A percentile compares a stretch with the other conserved stretches of the same genome.
These are phyloP conservation scores for Lasioglossum calceatum DNA, from an alignment of 2,888 invertebrate genomes.

Conservation along the genomic window DNA sequence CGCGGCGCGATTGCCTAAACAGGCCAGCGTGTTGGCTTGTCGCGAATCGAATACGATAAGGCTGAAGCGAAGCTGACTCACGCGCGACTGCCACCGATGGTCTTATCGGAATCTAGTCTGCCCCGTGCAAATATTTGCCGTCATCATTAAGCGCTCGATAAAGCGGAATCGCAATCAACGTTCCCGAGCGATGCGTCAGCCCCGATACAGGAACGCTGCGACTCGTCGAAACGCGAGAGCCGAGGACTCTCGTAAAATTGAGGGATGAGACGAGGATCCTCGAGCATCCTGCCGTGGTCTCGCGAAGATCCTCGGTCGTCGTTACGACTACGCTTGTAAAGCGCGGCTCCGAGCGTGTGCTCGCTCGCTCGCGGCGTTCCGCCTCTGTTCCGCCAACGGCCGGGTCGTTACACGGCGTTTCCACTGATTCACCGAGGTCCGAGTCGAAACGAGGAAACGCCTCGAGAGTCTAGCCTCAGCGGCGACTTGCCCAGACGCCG, in stretches of 20 bases:
- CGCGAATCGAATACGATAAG: constrained; percentile 30
- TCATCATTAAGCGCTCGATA: constrained; percentile 13
- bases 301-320: constrained; percentile 27
- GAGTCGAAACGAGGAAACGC: constrained; percentile 42
- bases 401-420: constrained; percentile 48
- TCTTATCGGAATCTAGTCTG: constrained; percentile 27
- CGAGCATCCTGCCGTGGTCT: not conserved
- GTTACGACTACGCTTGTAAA: constrained; percentile 47
- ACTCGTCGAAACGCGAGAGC: not conserved
- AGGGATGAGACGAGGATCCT: constrained; percentile 7
- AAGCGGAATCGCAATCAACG: constrained; percentile 5
- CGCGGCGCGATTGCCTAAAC: constrained; percentile 29
- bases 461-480: constrained; percentile 65
- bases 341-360: constrained; percentile 18
- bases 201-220: not conserved
- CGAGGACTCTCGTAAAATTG: not conserved
- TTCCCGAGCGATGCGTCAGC: not conserved
- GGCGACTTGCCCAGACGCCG: constrained; percentile 69
- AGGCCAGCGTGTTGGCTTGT: not conserved
- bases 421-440: constrained; percentile 56
- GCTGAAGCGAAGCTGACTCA: constrained; percentile 25
- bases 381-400: not conserved
- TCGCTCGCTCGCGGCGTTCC: not conserved
- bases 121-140: constrained; percentile 7
- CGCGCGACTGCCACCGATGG: constrained; percentile 16